Percentiles rank a stretch among this genome's conserved stretches.
Conservation (phyloP, 2,888 invertebrate species). For the Acronicta psi region DNA sequence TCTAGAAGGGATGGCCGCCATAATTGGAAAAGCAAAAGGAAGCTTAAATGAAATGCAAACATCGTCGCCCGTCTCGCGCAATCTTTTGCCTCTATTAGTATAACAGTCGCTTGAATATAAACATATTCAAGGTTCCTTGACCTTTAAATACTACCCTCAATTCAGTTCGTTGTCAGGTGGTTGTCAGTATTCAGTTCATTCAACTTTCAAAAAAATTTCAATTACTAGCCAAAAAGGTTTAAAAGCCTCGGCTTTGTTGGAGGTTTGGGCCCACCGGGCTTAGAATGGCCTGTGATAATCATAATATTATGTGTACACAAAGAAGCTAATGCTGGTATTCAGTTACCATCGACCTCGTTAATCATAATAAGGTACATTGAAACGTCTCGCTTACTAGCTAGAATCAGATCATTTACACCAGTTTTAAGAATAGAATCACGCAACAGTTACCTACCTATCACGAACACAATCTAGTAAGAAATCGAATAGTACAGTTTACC, state of each 20-base stretch:
- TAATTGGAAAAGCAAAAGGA: slow-evolving; percentile 30
- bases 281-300: slow-evolving; percentile 18
- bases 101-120: slow-evolving; percentile 14
- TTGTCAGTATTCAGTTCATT: slow-evolving; percentile 38
- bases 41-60: slow-evolving; percentile 5
- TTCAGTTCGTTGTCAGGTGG: slow-evolving; percentile 18
- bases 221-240: slow-evolving; percentile 33
- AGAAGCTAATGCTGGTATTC: slow-evolving; percentile 13
- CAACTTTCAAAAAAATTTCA: slow-evolving; percentile 38
- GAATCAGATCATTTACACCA: not conserved
- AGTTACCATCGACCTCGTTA: slow-evolving; percentile 21
- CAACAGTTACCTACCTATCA: not conserved
- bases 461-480: no score
- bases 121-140: slow-evolving; percentile 32
- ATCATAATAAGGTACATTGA: slow-evolving; percentile 23
- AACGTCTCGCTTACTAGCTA: slow-evolving; percentile 4
- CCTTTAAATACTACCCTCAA: slow-evolving; percentile 30
- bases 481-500: no score
- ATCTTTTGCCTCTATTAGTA: slow-evolving; percentile 10
- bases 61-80: not conserved
- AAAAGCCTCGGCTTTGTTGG: slow-evolving; percentile 23
- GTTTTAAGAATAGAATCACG: slow-evolving; percentile 6
- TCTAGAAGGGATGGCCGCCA: no score
- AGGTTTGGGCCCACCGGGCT: slow-evolving; percentile 9
- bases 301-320: slow-evolving; percentile 21